phyloP scores from a whole-genome alignment of 2,113 vertebrate genomes.

The Protobothrops flavoviridis region DNA sequence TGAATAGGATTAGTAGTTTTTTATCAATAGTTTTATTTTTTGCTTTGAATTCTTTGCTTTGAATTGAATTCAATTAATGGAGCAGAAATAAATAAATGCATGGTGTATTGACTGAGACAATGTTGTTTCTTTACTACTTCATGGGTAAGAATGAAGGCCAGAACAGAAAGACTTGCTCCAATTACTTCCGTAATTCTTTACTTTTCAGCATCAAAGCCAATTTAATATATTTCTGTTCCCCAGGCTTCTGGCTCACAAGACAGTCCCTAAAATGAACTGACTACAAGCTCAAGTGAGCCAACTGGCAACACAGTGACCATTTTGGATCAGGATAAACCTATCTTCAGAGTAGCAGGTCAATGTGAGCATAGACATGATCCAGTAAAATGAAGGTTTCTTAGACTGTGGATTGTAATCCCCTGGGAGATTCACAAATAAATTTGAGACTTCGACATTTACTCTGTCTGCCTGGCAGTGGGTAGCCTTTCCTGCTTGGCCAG shows the following conservation, averaged over 20 bases:
- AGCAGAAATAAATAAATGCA: not conserved
- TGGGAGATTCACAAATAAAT: not conserved
- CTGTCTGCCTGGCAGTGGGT: not conserved
- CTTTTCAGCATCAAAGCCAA: not conserved
- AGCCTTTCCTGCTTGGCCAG: not conserved
- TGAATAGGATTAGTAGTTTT: not conserved
- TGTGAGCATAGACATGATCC: not conserved
- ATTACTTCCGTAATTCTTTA: not conserved
- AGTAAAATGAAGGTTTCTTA: not conserved
- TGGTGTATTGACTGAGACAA: not conserved
- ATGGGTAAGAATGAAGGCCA: not conserved
- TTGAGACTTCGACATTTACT: not conserved
- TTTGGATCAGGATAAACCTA: not conserved
- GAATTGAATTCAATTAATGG: not conserved
- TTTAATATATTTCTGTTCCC: not conserved
- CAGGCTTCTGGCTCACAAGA: not conserved
- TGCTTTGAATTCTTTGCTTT: not conserved
- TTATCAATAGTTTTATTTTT: not conserved
- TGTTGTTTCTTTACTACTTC: not conserved
- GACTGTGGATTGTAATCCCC: not conserved
- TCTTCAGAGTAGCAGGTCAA: not conserved
- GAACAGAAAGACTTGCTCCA: not conserved
- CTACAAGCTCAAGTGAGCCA: not conserved
- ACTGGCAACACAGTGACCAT: not conserved
- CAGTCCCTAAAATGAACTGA: not conserved